Evolutionary conservation across 1,140 invertebrate genomes (phyloP).

Genomic region (Drosophila mojavensis): DNA sequence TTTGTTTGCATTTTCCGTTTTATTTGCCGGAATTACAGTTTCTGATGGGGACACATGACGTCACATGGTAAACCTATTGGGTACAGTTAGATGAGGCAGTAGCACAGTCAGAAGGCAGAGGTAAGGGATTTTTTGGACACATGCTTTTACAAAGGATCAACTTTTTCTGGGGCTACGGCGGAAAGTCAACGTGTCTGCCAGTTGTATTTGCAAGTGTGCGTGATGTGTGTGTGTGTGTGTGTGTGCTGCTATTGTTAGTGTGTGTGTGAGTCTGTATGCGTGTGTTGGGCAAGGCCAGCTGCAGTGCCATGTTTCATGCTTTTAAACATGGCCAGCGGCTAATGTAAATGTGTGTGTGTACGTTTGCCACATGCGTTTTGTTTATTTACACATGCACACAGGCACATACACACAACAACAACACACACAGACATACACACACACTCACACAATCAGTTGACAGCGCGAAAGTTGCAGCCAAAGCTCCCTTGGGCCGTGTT

Average conservation of each 20-base stretch:
- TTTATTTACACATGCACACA: slow-evolving; percentile 47
- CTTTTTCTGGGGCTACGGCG: slow-evolving; percentile 64
- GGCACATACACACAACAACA: slow-evolving; percentile 1
- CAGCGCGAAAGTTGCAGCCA: slow-evolving; percentile 47
- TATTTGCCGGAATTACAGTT: slow-evolving; percentile 64
- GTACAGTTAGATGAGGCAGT: neutral
- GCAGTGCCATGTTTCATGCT: slow-evolving; percentile 32
- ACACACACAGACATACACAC: neutral
- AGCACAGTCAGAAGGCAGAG: neutral
- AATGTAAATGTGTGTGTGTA: slow-evolving; percentile 8
- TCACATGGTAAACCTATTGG: neutral
- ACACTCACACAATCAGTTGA: slow-evolving; percentile 23
- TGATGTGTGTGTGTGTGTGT: slow-evolving; percentile 8
- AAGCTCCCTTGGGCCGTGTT: slow-evolving; percentile 69
- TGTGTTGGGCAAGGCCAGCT: slow-evolving; percentile 6
- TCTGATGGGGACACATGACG: slow-evolving; percentile 38
- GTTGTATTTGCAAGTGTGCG: neutral
- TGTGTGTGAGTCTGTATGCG: neutral
- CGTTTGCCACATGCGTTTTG: slow-evolving; percentile 52
- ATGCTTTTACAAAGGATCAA: slow-evolving; percentile 60
- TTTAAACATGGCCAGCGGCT: slow-evolving; percentile 42
- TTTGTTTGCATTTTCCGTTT: slow-evolving; percentile 63
- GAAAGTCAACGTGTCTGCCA: slow-evolving; percentile 57
- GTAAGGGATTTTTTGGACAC: slow-evolving; percentile 10
- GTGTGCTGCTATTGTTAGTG: neutral